Conservation (phyloP, 2,888 invertebrate species). For the Cheilosia urbana region DNA sequence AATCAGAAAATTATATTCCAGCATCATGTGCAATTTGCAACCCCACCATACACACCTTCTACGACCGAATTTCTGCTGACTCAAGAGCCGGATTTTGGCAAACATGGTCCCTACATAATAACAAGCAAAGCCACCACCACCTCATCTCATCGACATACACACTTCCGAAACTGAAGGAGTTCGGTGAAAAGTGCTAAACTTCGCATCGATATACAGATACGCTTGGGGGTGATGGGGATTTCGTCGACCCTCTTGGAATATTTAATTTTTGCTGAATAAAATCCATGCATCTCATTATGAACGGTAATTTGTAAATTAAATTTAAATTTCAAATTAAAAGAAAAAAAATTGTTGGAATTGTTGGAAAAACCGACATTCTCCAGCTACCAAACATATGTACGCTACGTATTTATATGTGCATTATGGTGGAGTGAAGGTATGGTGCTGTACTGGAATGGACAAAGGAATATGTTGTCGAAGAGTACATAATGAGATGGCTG, state of each 20-base stretch:
- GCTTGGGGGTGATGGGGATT: slow-evolving; percentile 5
- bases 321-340: slow-evolving; percentile 50
- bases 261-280: slow-evolving; percentile 53
- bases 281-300: slow-evolving; percentile 50
- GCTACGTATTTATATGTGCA: too few relatives aligned
- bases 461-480: slow-evolving; percentile 1
- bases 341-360: not conserved
- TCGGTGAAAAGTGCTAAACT: slow-evolving; percentile 14
- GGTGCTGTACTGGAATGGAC: slow-evolving; percentile 8
- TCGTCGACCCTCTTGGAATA: slow-evolving; percentile 45
- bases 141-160: slow-evolving; percentile 9
- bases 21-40: slow-evolving; percentile 34
- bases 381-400: not conserved
- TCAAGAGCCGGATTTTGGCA: slow-evolving; percentile 18
- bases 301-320: slow-evolving; percentile 54
- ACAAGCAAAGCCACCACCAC: slow-evolving; percentile 1
- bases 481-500: slow-evolving; percentile 9
- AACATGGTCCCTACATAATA: slow-evolving; percentile 19
- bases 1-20: slow-evolving; percentile 39
- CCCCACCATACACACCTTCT: not conserved
- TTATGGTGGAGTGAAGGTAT: too few relatives aligned
- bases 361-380: not conserved
- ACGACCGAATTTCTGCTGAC: slow-evolving; percentile 1
- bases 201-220: slow-evolving; percentile 8
- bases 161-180: slow-evolving; percentile 9